Evolutionary conservation across 2,113 vertebrate genomes (phyloP), one percentile per base, ranked within the genome.

Genomic region (Odontophorus gujanensis): DNA sequence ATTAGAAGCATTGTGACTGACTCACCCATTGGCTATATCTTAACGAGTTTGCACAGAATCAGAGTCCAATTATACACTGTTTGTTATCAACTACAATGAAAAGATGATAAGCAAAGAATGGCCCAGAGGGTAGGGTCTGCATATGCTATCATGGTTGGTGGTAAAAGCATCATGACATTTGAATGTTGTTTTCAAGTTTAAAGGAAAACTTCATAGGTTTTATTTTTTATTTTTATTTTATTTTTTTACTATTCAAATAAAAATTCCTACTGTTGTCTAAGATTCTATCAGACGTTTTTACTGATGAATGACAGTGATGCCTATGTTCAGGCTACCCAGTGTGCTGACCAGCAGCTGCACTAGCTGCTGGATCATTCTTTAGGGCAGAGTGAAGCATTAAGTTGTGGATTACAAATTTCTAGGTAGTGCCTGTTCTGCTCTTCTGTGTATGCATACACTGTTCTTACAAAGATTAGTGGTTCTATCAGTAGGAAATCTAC

Each of bases 11-110:
- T 8, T 22, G 61, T 72, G 78, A 57, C 73, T 88, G 57, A 88
- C 68, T 95, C 79, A 81, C 43, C 72, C 38, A 26, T 90, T 95
- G 92, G 85, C 85, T 94, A 84, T 62, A 85, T 89, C 73, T 95
- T 93, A 91, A 94, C 17, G 50, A 95, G 71, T 95, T 92, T 73
- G 83, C 85, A 91, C 75, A 92, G 94, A 95, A 93, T 68, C 73
- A 85, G 67, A 95, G 65, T 88, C 84, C 82, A 97, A 42, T 96
- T 96, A 93, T 89, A 66, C 38, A 55, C 47, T n/a, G 43, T 94
- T 93, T 95, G 78, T 96, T 96, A 92, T 88, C 80, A 95, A 7
- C 83, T 45, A 57, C 71, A 89, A 51, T 73, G 58, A 65, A 63
- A 28, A 84, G 82, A 90, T 85, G 83, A 89, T 68, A 89, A 62